Evolutionary conservation across 2,888 invertebrate genomes (phyloP), one percentile per base, ranked within the genome.

Genomic region (Abrostola tripartita): DNA sequence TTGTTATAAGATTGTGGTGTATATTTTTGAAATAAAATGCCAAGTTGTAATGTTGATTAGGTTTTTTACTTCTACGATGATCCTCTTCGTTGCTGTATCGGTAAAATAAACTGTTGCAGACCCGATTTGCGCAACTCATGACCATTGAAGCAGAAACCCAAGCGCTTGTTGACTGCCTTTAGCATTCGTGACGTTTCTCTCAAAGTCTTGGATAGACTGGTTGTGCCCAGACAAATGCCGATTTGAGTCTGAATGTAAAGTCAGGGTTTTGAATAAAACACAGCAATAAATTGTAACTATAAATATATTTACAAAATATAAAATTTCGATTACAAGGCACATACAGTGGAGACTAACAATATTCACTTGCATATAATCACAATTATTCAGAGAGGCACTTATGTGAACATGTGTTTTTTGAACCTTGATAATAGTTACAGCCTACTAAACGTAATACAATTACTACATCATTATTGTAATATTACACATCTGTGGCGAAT

Each of bases 1-100:
- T 73, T 78, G 79, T 91, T 90, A 87, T 83, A 88, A 87, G 84
- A 90, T 81, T 85, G 83, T 84, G 86, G 86, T 90, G 90, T 91
- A 91, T 90, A 92, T 92, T 92, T 92, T 90, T 91, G 81, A 90
- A 90, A 90, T 86, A 88, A 90, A 92, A 90, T 76, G 79, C 75
- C 69, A 85, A 84, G 86, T 88, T 88, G 81, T 84, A 86, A 47
- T 83, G 86, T 88, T 89, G 58, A 69, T 64, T 68, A 52, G 10
- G 4, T 9, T 12, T 44, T 12, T 35, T 44, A 36, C 10, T 14
- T 40, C 10, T 11, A 42, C 14, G n/a, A 5, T 14, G 8, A 50
- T 11, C 50, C n/a, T n/a, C 24, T 14, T 50, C 6, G 10, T 50
- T 50, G 14, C 0, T 50, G 6, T 6, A 40, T 40, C 6, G 44